These are phyloP conservation scores for Acleris cristana DNA, from an alignment of 2,888 invertebrate genomes.

Conservation along the genomic window DNA sequence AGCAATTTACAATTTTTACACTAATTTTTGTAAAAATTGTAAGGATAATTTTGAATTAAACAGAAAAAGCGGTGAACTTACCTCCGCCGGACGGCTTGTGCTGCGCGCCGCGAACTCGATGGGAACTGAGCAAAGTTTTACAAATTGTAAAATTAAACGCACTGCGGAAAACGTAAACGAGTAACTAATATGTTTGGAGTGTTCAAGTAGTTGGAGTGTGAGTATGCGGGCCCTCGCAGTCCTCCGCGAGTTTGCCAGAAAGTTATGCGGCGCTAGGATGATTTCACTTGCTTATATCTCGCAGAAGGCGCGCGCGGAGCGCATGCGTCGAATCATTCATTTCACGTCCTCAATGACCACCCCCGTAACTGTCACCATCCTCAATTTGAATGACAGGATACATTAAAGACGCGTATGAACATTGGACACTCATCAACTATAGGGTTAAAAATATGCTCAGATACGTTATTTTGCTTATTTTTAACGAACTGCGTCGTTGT, in stretches of 20 bases:
- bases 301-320: slow-evolving; percentile 49
- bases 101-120: slow-evolving; percentile 57
- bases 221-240: slow-evolving; percentile 56
- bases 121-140: slow-evolving; percentile 53
- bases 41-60: background rate
- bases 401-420: too few relatives aligned
- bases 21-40: too few relatives aligned
- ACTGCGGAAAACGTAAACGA: slow-evolving; percentile 59
- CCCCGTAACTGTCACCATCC: slow-evolving; percentile 65
- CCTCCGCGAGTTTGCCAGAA: slow-evolving; percentile 74
- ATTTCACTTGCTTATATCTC: slow-evolving; percentile 76
- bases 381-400: slow-evolving; percentile 30
- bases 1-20: too few relatives aligned
- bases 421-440: background rate
- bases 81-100: slow-evolving; percentile 30
- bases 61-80: slow-evolving; percentile 21
- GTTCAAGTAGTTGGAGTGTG: slow-evolving; percentile 42
- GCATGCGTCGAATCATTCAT: slow-evolving; percentile 73
- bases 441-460: too few relatives aligned
- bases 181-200: slow-evolving; percentile 40
- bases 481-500: too few relatives aligned
- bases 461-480: too few relatives aligned
- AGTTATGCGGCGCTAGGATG: slow-evolving; percentile 73
- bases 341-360: slow-evolving; percentile 77
- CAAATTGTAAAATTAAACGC: slow-evolving; percentile 50